Evolutionary conservation across 37 sponge, comb jelly and placozoan genomes (phyloP), one percentile per base, ranked within the genome.

Genomic region (Agelas oroides): DNA sequence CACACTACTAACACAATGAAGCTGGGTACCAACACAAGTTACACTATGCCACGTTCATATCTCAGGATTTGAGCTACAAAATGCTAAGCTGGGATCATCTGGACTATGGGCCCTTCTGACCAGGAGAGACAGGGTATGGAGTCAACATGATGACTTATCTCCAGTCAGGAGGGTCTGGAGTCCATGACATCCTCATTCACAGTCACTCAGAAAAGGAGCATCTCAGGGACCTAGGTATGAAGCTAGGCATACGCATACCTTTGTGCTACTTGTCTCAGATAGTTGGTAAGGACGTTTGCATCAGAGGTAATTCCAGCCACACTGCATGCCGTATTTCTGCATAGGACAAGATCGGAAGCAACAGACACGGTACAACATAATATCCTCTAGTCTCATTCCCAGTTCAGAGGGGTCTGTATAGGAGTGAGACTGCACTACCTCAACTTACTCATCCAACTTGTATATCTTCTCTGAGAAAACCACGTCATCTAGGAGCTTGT

Each of bases 301-400:
- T 98, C 99, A 19, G 95, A 92, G 25, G 99, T 96, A 27, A 98
- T 96, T 18, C 99, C 99, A n/a, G 99, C 97, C 35, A 98, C 99
- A 91, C 99, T 98, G 84, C 99, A 98, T 8, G 99, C 99, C 63
- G 89, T 93, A 80, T 94, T 91, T 21, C 95, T 95, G 52, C n/a
- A 79, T n/a, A n/a, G n/a, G n/a, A n/a, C n/a, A n/a, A 15, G 75
- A 59, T 0, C 39, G 14, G 74, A 65, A 2, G 19, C 14, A n/a
- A n/a, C n/a, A n/a, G n/a, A n/a, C n/a, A n/a, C n/a, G n/a, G n/a
- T n/a, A n/a, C 23, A 3, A 5, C 8, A n/a, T 6, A 6, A 70
- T 66, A 66, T 23, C 25, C 25, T 66, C 16, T 66, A 8, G 46
- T 46, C 8, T 46, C 46, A 46, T 46, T 46, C 46, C 46, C 3